Evolutionary conservation across 2,888 invertebrate genomes (phyloP).

Genomic region (Apodemia mormo): DNA sequence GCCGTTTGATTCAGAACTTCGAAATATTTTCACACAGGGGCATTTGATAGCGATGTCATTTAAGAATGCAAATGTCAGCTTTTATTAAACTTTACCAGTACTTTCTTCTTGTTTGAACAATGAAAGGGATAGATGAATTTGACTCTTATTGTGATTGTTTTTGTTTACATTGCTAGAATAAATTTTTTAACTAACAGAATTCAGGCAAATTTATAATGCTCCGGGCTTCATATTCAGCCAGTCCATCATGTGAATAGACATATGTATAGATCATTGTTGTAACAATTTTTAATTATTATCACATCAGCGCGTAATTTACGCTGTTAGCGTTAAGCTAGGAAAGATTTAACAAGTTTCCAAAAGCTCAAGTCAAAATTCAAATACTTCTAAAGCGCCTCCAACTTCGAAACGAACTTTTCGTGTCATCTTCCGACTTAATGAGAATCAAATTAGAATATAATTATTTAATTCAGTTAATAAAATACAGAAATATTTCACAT

Average conservation of each 20-base stretch:
- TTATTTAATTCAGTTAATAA: background rate
- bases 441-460: slow-evolving; percentile 1
- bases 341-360: background rate
- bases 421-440: background rate
- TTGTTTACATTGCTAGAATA: too few species aligned
- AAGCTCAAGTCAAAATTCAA: background rate
- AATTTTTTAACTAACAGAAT: too few species aligned
- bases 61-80: background rate
- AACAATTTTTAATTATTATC: too few species aligned
- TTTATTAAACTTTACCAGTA: background rate
- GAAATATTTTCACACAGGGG: background rate
- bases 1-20: background rate
- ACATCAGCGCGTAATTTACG: too few species aligned
- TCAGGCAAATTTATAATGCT: too few species aligned
- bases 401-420: background rate
- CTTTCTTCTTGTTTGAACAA: background rate
- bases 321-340: background rate
- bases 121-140: background rate
- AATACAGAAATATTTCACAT: too few species aligned
- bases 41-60: background rate
- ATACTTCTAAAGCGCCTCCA: background rate
- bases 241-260: too few species aligned
- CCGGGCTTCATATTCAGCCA: too few species aligned
- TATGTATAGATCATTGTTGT: too few species aligned
- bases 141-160: too few species aligned